Conservation (phyloP, 2,888 invertebrate species). For the Drosophila maculinotata region DNA sequence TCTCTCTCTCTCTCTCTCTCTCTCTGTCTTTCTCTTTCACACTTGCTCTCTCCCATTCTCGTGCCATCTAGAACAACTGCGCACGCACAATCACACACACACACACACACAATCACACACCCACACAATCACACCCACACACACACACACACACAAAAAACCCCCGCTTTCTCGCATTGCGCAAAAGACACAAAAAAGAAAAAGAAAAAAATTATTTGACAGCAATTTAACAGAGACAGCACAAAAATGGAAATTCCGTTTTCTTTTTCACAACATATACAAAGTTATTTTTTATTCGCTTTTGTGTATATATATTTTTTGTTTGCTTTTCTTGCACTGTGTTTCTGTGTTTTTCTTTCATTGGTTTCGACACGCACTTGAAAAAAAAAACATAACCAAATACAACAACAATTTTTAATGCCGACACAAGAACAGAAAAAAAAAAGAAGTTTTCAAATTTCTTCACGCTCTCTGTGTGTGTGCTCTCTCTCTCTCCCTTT, state of each 20-base stretch:
- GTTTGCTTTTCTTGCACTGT: conserved; percentile 34
- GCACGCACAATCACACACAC: no score
- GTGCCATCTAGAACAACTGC: no score
- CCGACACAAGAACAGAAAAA: conserved; percentile 60
- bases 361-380: conserved; percentile 59
- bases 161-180: no score
- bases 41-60: neutral
- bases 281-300: conserved; percentile 9
- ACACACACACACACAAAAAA: no score
- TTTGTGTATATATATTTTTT: conserved; percentile 11
- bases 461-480: conserved; percentile 29
- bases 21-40: neutral
- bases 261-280: conserved; percentile 23
- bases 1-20: conserved; percentile 6
- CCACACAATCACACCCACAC: no score
- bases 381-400: conserved; percentile 62
- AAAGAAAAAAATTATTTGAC: conserved; percentile 3
- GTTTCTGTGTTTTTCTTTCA: conserved; percentile 41
- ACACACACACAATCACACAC: no score
- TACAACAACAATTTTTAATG: conserved; percentile 55
- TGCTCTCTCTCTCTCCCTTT: conserved; percentile 14
- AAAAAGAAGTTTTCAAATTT: conserved; percentile 44
- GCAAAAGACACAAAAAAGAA: no score
- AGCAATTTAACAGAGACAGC: conserved; percentile 24
- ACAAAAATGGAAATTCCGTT: conserved; percentile 26